Conservation (phyloP, 2,113 vertebrate genomes). For the Callopanchax toddi region DNA sequence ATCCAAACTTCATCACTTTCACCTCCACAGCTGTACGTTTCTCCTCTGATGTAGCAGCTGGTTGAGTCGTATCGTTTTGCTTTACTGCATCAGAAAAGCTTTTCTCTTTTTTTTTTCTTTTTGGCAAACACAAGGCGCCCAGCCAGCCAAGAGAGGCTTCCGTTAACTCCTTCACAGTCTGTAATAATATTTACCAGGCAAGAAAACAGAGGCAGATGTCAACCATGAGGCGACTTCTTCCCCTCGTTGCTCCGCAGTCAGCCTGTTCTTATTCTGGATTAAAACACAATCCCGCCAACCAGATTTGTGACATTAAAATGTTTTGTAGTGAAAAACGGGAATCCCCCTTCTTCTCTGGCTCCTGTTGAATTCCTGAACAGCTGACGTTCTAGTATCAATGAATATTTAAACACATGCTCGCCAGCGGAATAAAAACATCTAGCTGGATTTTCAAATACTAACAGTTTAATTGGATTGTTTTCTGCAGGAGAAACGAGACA, state of each 20-base stretch:
- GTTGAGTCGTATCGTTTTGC: slow-evolving; percentile 58
- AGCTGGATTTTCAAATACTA: no score
- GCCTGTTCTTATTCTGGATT: slow-evolving; percentile 59
- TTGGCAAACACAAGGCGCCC: slow-evolving; percentile 58
- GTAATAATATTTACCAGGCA: slow-evolving; percentile 74
- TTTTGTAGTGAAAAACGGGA: slow-evolving; percentile 5
- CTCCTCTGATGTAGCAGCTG: slow-evolving; percentile 38
- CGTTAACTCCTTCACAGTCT: slow-evolving; percentile 61
- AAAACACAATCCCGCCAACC: slow-evolving; percentile 60
- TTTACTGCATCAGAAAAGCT: slow-evolving; percentile 44
- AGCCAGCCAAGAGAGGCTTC: slow-evolving; percentile 59
- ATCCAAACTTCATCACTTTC: slow-evolving; percentile 36
- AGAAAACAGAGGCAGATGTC: no score
- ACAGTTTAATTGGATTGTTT: no score
- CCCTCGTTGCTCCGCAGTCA: slow-evolving; percentile 33
- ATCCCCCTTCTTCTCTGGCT: not conserved
- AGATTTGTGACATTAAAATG: slow-evolving; percentile 44
- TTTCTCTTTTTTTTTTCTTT: slow-evolving; percentile 28
- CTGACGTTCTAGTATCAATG: not conserved
- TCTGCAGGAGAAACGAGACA: no score
- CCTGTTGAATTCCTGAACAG: slow-evolving; percentile 12
- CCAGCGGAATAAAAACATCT: no score
- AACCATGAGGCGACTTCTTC: slow-evolving; percentile 38
- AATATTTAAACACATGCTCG: not conserved
- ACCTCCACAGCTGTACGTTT: slow-evolving; percentile 21